Percentiles rank a stretch among this genome's conserved stretches.
phyloP scores from a whole-genome alignment of 2,888 invertebrate genomes.

The Odontomyia ornata region DNA sequence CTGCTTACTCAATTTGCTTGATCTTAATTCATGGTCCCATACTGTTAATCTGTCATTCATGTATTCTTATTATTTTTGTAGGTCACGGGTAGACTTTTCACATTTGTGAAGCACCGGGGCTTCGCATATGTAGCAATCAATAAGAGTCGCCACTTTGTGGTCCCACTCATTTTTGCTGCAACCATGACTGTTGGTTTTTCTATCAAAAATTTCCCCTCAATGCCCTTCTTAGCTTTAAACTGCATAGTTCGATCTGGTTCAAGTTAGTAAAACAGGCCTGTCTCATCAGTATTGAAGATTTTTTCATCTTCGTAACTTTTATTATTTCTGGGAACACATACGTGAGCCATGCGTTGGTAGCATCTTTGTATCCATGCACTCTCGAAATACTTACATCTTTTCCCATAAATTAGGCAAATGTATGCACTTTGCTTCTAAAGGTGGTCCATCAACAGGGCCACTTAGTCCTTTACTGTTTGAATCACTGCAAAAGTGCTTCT shows the following conservation, averaged over 20 bases:
- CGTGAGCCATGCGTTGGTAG: no score
- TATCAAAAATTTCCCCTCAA: slow-evolving; percentile 58
- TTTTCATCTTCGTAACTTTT: no score
- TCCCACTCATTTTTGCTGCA: slow-evolving; percentile 56
- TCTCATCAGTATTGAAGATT: no score
- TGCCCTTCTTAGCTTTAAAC: slow-evolving; percentile 55
- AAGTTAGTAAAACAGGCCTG: slow-evolving; percentile 52
- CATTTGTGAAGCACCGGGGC: slow-evolving; percentile 55
- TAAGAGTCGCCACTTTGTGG: slow-evolving; percentile 53
- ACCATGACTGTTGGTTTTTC: slow-evolving; percentile 56
- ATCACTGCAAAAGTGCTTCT: no score
- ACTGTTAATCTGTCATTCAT: background rate
- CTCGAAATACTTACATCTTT: no score
- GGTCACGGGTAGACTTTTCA: background rate
- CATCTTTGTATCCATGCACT: no score
- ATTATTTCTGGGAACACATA: no score
- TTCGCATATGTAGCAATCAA: slow-evolving; percentile 57
- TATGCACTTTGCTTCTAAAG: no score
- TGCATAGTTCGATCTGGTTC: slow-evolving; percentile 53
- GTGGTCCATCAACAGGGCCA: no score
- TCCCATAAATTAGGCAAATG: no score
- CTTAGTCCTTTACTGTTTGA: no score
- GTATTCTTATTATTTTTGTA: background rate
- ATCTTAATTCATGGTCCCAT: background rate
- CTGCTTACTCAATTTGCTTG: no score